These are phyloP conservation scores for Spea bombifrons DNA, from an alignment of 2,113 vertebrate species.

Conservation along the genomic window DNA sequence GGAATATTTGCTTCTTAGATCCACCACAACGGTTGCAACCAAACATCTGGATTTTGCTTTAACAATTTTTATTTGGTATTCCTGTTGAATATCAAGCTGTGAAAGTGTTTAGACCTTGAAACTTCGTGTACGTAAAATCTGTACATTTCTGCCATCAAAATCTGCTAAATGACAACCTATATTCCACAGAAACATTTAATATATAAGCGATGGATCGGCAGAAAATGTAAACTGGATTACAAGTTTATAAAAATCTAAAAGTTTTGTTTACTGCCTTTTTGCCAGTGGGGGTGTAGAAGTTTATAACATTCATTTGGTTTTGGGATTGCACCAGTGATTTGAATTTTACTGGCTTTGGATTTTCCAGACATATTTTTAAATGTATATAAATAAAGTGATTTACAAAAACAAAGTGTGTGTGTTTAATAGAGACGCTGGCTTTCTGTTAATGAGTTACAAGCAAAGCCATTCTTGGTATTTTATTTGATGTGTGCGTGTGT, in stretches of 20 bases:
- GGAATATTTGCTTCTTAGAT: slow-evolving; percentile 2
- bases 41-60: slow-evolving; percentile 17
- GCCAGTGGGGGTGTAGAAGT: slow-evolving; percentile 40
- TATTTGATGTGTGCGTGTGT: no score
- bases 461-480: no score
- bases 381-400: slow-evolving; percentile 50
- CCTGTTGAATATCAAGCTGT: slow-evolving; percentile 5
- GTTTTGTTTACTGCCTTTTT: slow-evolving; percentile 34
- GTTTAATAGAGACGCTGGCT: not conserved
- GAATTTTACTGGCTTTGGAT: slow-evolving; percentile 47
- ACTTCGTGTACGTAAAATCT: not conserved
- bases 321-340: slow-evolving; percentile 47
- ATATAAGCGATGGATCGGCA: slow-evolving; percentile 24
- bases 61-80: slow-evolving; percentile 3
- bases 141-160: slow-evolving; percentile 11
- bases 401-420: slow-evolving; percentile 32
- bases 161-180: not conserved
- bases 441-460: no score
- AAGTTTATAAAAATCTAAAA: slow-evolving; percentile 20
- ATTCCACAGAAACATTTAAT: slow-evolving; percentile 7
- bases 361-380: slow-evolving; percentile 49
- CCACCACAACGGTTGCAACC: slow-evolving; percentile 4
- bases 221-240: slow-evolving; percentile 16
- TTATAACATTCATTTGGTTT: slow-evolving; percentile 45
- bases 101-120: not conserved